Base-by-base conservation (phyloP, 2,797 vertebrate genomes). In the Poeciliopsis infans region DNA sequence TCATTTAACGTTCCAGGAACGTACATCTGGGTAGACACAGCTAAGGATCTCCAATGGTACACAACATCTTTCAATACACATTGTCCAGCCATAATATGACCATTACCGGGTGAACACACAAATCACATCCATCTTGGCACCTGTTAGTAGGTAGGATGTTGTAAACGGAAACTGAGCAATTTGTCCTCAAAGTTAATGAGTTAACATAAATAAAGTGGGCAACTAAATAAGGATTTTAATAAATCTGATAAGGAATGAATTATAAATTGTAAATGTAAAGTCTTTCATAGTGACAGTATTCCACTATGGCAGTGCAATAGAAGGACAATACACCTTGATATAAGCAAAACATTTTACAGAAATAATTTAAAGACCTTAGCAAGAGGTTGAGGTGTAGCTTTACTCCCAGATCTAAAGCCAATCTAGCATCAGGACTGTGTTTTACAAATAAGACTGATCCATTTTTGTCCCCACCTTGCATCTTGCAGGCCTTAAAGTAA, bases 1-100 rank as follows among this genome's bases (percentile, higher is more conserved):
- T 99, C 97, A 51, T 96, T 95, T 78, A 99, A 95, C 81, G 95
- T 97, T 84, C 98, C 98, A 0, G 98, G 98, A 28, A 99, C 97
- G 1, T 99, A 99, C 98, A 99, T 99, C 98, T 98, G 88, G 79
- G 75, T 76, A 73, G 51, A 77, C 55, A 49, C 11, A 13, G 86
- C 97, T 92, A 97, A 97, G 94, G 94, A 86, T 51, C 20, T 64
- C 5, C 28, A 77, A 36, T 36, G 1, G 73, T 8, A 47, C 7
- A 39, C 1, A 0, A 45, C 0, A 0, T 77, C 1, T 64, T 72
- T 74, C 31, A 45, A 86, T 74, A 6, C 25, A 45, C 41, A 69
- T 41, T 43, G 39, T 15, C 66, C 12, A 43, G 41, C 11, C 25
- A 45, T 13, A 70, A 45, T 70, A 8, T 28, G 68, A n/a, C 41